Percentiles rank a stretch among this genome's conserved stretches.
Evolutionary conservation across 2,113 vertebrate species (phyloP).

Genomic region (Rhadina sibilatrix): DNA sequence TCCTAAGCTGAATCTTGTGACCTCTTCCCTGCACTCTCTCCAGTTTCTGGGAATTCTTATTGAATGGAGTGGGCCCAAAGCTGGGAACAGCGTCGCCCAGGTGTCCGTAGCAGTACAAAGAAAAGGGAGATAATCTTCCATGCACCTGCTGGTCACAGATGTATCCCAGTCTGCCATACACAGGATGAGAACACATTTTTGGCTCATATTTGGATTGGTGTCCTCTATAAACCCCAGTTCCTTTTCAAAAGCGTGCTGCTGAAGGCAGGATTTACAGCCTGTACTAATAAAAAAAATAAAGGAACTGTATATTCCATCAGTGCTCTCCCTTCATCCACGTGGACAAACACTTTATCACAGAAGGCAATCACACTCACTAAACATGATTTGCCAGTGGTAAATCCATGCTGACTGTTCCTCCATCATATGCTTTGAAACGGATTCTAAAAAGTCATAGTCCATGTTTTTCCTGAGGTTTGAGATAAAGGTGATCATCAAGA

Average conservation of each 20-base stretch:
- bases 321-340: accelerated
- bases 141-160: neutral
- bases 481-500: neutral
- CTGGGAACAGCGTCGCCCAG: neutral
- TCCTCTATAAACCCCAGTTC: neutral
- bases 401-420: neutral
- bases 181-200: neutral
- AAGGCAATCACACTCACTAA: neutral
- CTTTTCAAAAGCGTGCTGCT: neutral
- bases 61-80: neutral
- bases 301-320: neutral
- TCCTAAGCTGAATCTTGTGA: neutral
- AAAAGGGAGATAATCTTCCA: neutral
- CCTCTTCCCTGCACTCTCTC: neutral
- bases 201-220: neutral
- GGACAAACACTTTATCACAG: neutral
- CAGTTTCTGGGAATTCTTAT: neutral
- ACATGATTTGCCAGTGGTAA: neutral
- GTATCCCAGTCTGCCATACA: neutral
- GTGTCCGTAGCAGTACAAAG: accelerated
- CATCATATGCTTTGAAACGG: neutral
- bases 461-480: neutral
- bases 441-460: neutral
- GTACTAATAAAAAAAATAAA: neutral
- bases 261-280: neutral